phyloP scores from a whole-genome alignment of 2,113 vertebrate genomes.

The Chitala chitala region DNA sequence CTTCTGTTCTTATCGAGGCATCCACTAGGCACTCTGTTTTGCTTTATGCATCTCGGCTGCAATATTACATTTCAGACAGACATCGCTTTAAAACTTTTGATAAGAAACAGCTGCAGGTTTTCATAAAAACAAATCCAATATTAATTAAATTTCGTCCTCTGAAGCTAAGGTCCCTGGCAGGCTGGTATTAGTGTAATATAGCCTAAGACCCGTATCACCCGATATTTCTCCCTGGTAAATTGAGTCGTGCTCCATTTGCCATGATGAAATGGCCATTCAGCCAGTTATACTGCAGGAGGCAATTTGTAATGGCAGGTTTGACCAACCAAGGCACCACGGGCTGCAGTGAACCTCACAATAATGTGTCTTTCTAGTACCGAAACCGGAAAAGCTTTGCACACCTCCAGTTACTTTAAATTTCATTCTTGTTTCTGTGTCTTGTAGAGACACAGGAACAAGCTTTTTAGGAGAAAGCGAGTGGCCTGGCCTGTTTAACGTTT shows the following conservation, averaged over 20 bases:
- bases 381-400: not conserved
- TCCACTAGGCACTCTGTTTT: no score
- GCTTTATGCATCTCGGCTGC: not conserved
- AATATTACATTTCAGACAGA: not conserved
- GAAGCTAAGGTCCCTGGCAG: not conserved
- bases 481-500: no score
- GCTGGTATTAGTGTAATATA: not conserved
- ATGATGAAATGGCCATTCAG: not conserved
- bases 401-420: not conserved
- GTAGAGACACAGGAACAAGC: not conserved
- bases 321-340: not conserved
- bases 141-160: not conserved
- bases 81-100: not conserved
- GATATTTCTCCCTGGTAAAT: not conserved
- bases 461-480: not conserved
- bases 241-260: not conserved
- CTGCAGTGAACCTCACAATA: not conserved
- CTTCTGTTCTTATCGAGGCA: no score
- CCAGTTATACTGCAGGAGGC: not conserved
- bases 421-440: not conserved
- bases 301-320: not conserved
- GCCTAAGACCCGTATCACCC: no score
- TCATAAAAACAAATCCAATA: constrained; percentile 3
- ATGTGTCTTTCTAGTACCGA: not conserved
- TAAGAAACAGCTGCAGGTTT: constrained; percentile 1